Percentiles rank a stretch among this genome's conserved stretches.
These are phyloP conservation scores for Microctonus aethiopoides DNA, from an alignment of 2,888 invertebrate genomes.

Conservation along the genomic window DNA sequence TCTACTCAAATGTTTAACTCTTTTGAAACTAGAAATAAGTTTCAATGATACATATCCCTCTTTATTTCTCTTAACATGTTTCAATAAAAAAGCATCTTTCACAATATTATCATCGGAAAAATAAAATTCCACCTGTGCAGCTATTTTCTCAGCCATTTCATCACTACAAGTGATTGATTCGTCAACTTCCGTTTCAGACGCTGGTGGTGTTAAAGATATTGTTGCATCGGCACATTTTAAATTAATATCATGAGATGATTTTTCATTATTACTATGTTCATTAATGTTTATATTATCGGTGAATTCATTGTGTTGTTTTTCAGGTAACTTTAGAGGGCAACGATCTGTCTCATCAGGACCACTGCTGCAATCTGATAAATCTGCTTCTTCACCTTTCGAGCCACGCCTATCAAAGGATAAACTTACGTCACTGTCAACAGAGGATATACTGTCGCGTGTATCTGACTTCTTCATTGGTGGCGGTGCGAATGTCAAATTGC, in stretches of 20 bases:
- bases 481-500: slow-evolving; percentile 60
- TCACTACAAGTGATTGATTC: slow-evolving; percentile 73
- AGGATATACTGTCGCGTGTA: slow-evolving; percentile 73
- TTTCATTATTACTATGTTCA: background rate
- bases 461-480: slow-evolving; percentile 70
- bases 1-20: slow-evolving; percentile 92
- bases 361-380: slow-evolving; percentile 74
- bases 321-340: background rate
- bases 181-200: slow-evolving; percentile 37
- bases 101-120: slow-evolving; percentile 95
- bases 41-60: slow-evolving; percentile 96
- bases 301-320: background rate
- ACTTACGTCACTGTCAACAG: slow-evolving; percentile 73
- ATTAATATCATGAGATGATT: background rate
- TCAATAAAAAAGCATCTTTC: slow-evolving; percentile 94
- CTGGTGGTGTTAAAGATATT: slow-evolving; percentile 2
- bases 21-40: slow-evolving; percentile 93
- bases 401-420: slow-evolving; percentile 69
- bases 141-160: slow-evolving; percentile 81
- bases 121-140: slow-evolving; percentile 92
- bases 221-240: background rate
- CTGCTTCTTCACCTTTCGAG: slow-evolving; percentile 72
- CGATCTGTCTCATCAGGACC: slow-evolving; percentile 73
- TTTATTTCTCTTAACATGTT: slow-evolving; percentile 94
- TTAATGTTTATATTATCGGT: slow-evolving; percentile 2